Evolutionary conservation across 2,113 vertebrate species (phyloP).

Genomic region (Lathamus discolor): DNA sequence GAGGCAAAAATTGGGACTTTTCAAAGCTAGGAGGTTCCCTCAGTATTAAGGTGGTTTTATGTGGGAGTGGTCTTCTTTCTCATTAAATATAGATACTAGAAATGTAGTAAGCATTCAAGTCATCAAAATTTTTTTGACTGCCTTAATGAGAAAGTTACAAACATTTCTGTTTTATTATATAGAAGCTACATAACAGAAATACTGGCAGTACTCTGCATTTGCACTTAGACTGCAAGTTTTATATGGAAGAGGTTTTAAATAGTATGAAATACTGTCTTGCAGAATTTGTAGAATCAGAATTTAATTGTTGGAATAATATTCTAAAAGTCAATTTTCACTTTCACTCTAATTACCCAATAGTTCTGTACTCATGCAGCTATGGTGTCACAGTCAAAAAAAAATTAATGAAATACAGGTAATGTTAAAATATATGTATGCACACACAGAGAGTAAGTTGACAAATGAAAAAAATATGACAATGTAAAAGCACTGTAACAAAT

Average conservation of each 20-base stretch:
- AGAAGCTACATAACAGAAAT: background rate
- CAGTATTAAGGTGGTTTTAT: background rate
- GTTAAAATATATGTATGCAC: background rate
- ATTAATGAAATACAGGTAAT: background rate
- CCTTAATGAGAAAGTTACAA: background rate
- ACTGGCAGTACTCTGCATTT: background rate
- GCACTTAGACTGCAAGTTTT: background rate
- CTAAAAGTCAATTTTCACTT: background rate
- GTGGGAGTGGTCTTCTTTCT: background rate
- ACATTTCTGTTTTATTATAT: background rate
- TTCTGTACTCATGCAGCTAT: background rate
- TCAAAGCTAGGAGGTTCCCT: background rate
- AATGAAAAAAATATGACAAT: background rate
- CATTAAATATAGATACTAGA: background rate
- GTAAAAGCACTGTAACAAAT: background rate
- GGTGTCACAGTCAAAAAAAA: background rate
- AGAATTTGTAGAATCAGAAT: background rate
- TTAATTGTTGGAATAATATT: background rate
- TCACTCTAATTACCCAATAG: background rate
- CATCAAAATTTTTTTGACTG: fast-evolving
- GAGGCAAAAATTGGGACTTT: background rate
- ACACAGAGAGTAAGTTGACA: background rate
- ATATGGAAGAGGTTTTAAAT: background rate
- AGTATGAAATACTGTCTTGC: background rate
- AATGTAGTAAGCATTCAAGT: background rate